A percentile compares a stretch with the other conserved stretches of the same genome.
Conservation (phyloP, 2,888 invertebrate species). For the Tetranychus piercei region DNA sequence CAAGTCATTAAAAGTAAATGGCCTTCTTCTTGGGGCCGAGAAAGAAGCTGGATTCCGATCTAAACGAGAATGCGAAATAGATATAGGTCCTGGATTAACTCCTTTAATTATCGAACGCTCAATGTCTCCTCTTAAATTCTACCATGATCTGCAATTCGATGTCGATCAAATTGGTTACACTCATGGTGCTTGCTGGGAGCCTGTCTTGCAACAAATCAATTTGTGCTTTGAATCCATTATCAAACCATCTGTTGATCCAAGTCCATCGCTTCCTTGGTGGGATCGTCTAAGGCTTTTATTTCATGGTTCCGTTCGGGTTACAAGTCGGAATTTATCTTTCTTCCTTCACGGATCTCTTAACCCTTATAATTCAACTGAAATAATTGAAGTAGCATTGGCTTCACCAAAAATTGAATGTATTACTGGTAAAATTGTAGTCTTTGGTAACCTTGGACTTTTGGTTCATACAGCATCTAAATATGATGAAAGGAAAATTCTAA, state of each 20-base stretch:
- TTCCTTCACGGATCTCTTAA: constrained; percentile 84
- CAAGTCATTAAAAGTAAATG: constrained; percentile 65
- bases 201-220: constrained; percentile 57
- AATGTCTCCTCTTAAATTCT: constrained; percentile 88
- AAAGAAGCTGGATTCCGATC: constrained; percentile 54
- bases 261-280: constrained; percentile 86
- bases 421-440: constrained; percentile 47
- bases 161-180: constrained; percentile 56
- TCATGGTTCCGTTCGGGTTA: constrained; percentile 77
- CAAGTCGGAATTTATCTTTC: constrained; percentile 68
- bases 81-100: constrained; percentile 42
- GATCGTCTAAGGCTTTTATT: constrained; percentile 78
- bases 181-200: constrained; percentile 98
- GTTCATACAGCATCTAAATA: constrained; percentile 95
- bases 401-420: constrained; percentile 89
- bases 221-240: constrained; percentile 50
- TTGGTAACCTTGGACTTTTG: constrained; percentile 81
- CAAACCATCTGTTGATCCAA: constrained; percentile 63
- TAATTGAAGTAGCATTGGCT: constrained; percentile 93
- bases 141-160: constrained; percentile 67
- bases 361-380: constrained; percentile 95
- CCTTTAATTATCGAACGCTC: constrained; percentile 53
- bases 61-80: constrained; percentile 53
- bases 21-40: constrained; percentile 73
- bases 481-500: constrained; percentile 83